Base-by-base conservation (phyloP, 2,888 invertebrate species). In the Xestia sexstrigata region DNA sequence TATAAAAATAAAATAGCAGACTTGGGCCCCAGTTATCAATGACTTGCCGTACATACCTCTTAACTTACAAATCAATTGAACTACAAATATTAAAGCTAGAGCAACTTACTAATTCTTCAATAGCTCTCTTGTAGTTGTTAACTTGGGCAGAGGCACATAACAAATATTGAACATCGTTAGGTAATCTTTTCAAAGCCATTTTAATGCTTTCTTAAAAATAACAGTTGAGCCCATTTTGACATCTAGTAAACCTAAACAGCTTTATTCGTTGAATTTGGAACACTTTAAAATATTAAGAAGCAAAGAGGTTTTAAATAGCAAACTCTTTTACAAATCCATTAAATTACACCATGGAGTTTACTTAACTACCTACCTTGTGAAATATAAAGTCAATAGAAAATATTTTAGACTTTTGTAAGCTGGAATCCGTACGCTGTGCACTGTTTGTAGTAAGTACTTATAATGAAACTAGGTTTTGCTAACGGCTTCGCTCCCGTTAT, bases 101-200 rank as follows among this genome's bases (percentile, higher is more conserved):
- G 30, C 2, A 47, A 86, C 89, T 89, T 91, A 98, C 97, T 93
- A 98, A 93, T 96, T 98, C 98, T 89, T 97, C 97, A 52, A 98
- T 95, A 88, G 97, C 97, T 89, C 97, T 97, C 58, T 96, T 93
- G 74, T 97, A 95, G 89, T 93, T 97, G 72, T 96, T 97, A 81
- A 98, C 95, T 85, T 97, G 95, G 69, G 96, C 92, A 52, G 97
- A 97, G 70, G 98, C 97, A 89, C 97, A 93, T 81, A 98, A 92
- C 82, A 95, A 89, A 6, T 95, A 94, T 88, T 97, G 96, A 60
- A 98, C 95, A 84, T 97, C 95, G 47, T 83, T 80, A 68, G 94
- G 89, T 80, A 96, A 90, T 87, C 92, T 93, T 85, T 91, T 93
- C 74, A 96, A 83, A 66, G 90, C 87, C 94, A 94, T 93, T 87